Evolutionary conservation across 2,888 invertebrate species (phyloP).

Genomic region (Torymus texanus): DNA sequence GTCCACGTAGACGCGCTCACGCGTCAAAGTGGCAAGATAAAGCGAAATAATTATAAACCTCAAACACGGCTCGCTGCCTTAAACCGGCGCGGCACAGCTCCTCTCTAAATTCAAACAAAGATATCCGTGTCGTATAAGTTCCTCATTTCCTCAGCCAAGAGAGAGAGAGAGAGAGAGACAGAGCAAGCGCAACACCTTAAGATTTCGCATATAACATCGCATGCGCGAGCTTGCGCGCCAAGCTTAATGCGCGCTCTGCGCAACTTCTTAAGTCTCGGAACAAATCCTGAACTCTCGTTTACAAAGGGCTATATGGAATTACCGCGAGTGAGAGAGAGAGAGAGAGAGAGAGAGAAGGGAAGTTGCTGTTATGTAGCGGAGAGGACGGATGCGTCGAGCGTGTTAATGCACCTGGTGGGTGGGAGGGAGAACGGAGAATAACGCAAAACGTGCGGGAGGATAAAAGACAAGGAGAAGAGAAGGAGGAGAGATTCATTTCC

Average conservation of each 20-base stretch:
- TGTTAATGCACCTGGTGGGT: conserved; percentile 21
- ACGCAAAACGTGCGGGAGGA: background rate
- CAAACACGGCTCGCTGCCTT: conserved; percentile 21
- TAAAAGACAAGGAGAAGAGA: background rate
- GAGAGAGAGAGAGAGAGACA: too few species aligned
- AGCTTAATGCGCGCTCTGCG: conserved; percentile 1
- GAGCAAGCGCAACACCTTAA: conserved; percentile 14
- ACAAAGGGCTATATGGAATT: conserved; percentile 24
- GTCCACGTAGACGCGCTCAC: background rate
- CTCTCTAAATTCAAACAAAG: conserved; percentile 42
- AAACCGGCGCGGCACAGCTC: background rate
- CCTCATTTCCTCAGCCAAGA: background rate
- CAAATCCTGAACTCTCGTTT: conserved; percentile 49
- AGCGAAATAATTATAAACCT: conserved; percentile 48
- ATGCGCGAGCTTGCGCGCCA: background rate
- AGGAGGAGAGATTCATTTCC: conserved; percentile 1
- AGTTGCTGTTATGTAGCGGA: too few species aligned
- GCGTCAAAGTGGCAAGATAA: conserved; percentile 7
- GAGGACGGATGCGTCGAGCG: conserved; percentile 31
- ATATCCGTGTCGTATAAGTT: conserved; percentile 35
- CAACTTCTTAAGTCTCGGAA: conserved; percentile 47
- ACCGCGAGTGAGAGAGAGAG: background rate
- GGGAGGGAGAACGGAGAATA: conserved; percentile 1
- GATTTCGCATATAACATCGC: conserved; percentile 2
- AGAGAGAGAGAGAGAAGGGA: too few species aligned